Conservation (phyloP, 2,888 invertebrate genomes). For the Zaprionus obscuricornis region DNA sequence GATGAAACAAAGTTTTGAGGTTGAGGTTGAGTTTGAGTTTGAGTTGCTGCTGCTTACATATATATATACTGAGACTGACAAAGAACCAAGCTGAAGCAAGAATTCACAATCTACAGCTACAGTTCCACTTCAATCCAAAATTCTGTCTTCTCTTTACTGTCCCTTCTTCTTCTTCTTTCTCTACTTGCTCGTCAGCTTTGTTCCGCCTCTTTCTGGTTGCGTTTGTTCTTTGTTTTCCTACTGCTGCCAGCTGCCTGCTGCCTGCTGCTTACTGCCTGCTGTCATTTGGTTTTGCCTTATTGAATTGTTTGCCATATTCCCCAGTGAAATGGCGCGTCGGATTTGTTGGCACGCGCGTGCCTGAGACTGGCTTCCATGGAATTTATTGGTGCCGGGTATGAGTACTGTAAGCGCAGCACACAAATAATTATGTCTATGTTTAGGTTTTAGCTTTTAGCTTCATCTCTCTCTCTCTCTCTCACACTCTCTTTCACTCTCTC, state of each 20-base stretch:
- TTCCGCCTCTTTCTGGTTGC: too few relatives aligned
- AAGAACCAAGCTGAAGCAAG: conserved; percentile 18
- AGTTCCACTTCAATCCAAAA: background rate
- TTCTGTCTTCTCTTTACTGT: too few relatives aligned
- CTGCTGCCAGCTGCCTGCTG: background rate
- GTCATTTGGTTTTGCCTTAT: conserved; percentile 63
- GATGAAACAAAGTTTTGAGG: too few relatives aligned
- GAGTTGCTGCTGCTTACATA: too few relatives aligned
- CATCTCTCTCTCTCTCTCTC: background rate
- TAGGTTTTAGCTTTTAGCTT: conserved; percentile 47
- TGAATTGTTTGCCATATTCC: conserved; percentile 77
- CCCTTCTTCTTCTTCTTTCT: background rate
- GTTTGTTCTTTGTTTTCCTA: too few relatives aligned
- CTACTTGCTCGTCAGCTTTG: background rate
- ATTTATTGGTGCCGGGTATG: conserved; percentile 56
- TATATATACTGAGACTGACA: conserved; percentile 38
- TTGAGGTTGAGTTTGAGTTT: too few relatives aligned
- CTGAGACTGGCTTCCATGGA: conserved; percentile 65
- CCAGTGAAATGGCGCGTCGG: conserved; percentile 58
- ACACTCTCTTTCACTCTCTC: background rate
- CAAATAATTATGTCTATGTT: conserved; percentile 78
- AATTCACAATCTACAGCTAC: conserved; percentile 5
- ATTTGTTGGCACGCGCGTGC: conserved; percentile 70
- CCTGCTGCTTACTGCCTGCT: conserved; percentile 27
- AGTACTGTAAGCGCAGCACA: too few relatives aligned